Base-by-base conservation (phyloP, 2,888 invertebrate species). In the Temnothorax unifasciatus region DNA sequence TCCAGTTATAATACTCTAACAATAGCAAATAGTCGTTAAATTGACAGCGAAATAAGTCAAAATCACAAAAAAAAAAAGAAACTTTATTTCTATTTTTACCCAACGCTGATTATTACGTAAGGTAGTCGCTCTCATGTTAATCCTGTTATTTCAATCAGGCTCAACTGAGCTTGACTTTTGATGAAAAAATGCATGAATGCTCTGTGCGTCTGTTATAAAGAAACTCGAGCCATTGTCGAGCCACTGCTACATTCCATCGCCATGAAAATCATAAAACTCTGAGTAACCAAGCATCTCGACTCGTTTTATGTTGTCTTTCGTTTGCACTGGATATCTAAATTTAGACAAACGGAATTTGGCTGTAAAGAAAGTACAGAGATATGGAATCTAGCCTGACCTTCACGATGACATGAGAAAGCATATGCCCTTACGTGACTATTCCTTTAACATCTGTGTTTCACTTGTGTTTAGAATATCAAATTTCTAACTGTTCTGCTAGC, bases 191-290 rank as follows among this genome's bases (percentile, higher is more conserved):
- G 75, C 83, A 83, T 61, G 29, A 57, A 44, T 69, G 54, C 76
- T 8, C 47, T 50, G 13, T 3, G 11, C 75, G 71, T 87, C 84
- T 50, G 13, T 85, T 82, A 68, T 18, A 50, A 71, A 85, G 73
- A 75, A 91, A 90, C 90, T 91, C 86, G 91, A 66, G 84, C 90
- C 87, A 92, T 92, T 90, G 88, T 91, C 86, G 91, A 66, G 84
- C 90, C 87, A 92, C 92, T 90, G 88, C 87, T 84, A 86, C 89
- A 88, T 15, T 47, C 47, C 88, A 84, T 77, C 69, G 61, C 73
- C 64, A 71, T 84, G 84, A 87, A 86, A 85, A 83, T 84, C 83
- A 83, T 88, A 85, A 84, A 87, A 57, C 47, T 82, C 66, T 41
- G 74, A 77, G 11, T 25, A 25, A 6, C n/a, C 77, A 2, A 52